These are phyloP conservation scores for Leptinotarsa juncta DNA, from an alignment of 2,888 invertebrate species.

Conservation along the genomic window DNA sequence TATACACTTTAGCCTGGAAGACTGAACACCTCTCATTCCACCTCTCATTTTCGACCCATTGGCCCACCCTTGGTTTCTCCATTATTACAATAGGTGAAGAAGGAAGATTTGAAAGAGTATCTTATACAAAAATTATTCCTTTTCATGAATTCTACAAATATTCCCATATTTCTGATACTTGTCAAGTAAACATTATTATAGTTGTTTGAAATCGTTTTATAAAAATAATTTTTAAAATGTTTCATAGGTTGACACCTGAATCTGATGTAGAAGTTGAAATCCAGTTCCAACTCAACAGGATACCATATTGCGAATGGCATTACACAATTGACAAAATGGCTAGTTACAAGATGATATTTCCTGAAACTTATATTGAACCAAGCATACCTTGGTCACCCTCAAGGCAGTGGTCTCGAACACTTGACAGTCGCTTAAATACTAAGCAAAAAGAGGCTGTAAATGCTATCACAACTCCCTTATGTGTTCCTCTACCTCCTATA, in stretches of 20 bases:
- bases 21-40: no score
- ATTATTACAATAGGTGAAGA: no score
- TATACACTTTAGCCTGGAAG: no score
- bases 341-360: constrained; percentile 75
- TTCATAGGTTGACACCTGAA: constrained; percentile 64
- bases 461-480: constrained; percentile 77
- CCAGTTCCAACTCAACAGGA: constrained; percentile 83
- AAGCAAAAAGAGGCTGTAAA: constrained; percentile 84
- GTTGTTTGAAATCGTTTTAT: background rate
- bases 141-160: no score
- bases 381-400: constrained; percentile 78
- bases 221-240: background rate
- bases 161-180: no score
- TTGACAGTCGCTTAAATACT: constrained; percentile 76
- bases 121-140: no score
- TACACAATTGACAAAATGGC: constrained; percentile 82
- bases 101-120: no score
- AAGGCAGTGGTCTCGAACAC: constrained; percentile 74
- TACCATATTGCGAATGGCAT: constrained; percentile 88
- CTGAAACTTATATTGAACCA: constrained; percentile 73
- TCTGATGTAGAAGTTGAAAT: constrained; percentile 77
- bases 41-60: no score
- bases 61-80: no score
- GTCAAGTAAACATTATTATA: no score
- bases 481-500: constrained; percentile 76